phyloP scores from a whole-genome alignment of 1,140 invertebrate species.

The Euwallacea similis region DNA sequence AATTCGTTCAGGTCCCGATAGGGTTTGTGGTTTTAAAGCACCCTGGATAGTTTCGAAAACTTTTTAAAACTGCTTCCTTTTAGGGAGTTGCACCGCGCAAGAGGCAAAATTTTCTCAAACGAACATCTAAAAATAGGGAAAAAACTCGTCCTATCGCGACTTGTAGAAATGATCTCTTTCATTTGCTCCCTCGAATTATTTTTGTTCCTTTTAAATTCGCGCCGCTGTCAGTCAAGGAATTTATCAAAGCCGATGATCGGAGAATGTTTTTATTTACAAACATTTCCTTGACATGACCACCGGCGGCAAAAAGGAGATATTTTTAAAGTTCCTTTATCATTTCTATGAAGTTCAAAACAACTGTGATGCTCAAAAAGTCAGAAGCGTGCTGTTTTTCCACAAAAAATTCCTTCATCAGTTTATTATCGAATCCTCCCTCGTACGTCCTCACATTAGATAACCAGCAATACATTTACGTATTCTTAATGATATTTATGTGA shows the following conservation, averaged over 20 bases:
- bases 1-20: background rate
- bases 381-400: too few species aligned
- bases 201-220: background rate
- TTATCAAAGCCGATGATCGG: background rate
- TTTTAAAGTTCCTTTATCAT: too few species aligned
- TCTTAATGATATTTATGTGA: too few species aligned
- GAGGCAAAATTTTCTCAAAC: background rate
- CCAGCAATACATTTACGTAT: too few species aligned
- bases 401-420: too few species aligned
- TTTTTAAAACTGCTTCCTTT: slow-evolving; percentile 4
- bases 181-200: background rate
- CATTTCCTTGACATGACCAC: too few species aligned
- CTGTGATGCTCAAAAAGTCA: too few species aligned
- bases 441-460: too few species aligned
- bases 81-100: background rate
- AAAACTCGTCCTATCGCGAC: background rate
- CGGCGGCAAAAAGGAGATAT: too few species aligned
- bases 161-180: background rate
- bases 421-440: too few species aligned
- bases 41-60: slow-evolving; percentile 1
- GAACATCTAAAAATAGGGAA: background rate
- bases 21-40: slow-evolving; percentile 8
- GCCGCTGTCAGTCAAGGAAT: background rate
- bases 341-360: too few species aligned
- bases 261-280: background rate